Percentiles rank a stretch among this genome's conserved stretches.
Evolutionary conservation across 2,113 vertebrate genomes (phyloP).

Genomic region (Pampusana beccarii): DNA sequence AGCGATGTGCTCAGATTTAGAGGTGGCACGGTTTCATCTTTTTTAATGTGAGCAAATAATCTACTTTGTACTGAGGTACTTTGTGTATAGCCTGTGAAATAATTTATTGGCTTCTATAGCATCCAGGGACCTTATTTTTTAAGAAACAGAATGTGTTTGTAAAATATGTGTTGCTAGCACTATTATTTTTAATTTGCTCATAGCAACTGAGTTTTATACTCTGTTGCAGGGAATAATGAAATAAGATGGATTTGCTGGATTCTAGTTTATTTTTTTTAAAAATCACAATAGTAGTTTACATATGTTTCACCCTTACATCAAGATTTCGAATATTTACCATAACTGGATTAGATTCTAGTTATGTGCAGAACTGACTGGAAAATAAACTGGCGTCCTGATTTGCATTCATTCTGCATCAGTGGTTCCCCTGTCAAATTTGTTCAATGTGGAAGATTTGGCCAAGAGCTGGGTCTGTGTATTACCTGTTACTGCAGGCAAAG

Average conservation of each 20-base stretch:
- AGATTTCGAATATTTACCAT: constrained; percentile 23
- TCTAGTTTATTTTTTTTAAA: background rate
- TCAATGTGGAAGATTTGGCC: background rate
- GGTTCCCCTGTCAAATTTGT: constrained; percentile 14
- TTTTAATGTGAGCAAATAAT: background rate
- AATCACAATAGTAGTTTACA: constrained; percentile 13
- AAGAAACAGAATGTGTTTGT: background rate
- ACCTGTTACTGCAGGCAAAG: constrained; percentile 45
- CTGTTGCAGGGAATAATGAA: constrained; percentile 7
- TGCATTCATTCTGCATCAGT: constrained; percentile 49
- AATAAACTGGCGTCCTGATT: constrained; percentile 29
- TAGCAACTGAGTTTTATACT: constrained; percentile 16
- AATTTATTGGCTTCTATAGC: background rate
- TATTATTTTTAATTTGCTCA: constrained; percentile 40
- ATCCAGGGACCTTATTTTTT: background rate
- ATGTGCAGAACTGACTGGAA: constrained; percentile 27
- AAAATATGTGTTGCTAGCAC: background rate
- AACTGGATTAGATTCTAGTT: constrained; percentile 51
- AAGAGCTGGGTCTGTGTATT: constrained; percentile 10
- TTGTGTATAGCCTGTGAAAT: background rate
- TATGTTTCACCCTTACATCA: constrained; percentile 1
- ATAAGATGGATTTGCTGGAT: background rate
- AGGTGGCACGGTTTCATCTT: background rate
- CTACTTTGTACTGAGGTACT: background rate
- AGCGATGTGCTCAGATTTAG: background rate